Evolutionary conservation across 2,888 invertebrate species (phyloP), one percentile per base, ranked within the genome.

Genomic region (Apamea crenata): DNA sequence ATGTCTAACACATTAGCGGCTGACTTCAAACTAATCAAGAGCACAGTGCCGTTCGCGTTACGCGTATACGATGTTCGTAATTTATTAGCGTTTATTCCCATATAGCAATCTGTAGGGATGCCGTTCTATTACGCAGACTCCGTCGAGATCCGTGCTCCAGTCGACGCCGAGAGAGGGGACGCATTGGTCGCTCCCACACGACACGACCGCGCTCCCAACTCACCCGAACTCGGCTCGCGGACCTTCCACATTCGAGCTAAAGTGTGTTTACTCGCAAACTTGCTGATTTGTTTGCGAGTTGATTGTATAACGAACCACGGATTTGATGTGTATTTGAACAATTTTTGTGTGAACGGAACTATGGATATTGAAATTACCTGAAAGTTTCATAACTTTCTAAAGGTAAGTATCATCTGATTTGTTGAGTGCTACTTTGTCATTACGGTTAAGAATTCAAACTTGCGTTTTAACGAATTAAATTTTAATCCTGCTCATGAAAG

Each of bases 81-180:
- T 96, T 96, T 96, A 96, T 96, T 96, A 96, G 95, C 95, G 93
- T 95, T 96, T 96, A 97, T 96, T 96, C 96, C 95, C 95, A 95
- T 96, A 96, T 94, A 96, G 95, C 95, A 96, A 96, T 96, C 96
- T 96, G 96, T 96, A 95, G 96, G 95, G 96, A 96, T 96, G 93
- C 93, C 93, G 95, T 94, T 92, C 96, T 93, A 96, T 95, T 96
- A 97, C 97, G 97, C 97, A 97, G 97, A 96, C 97, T 96, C 97
- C 96, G 95, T 91, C 84, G 94, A 95, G 96, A 96, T 96, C 94
- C 93, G 94, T 93, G 95, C 94, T 95, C 95, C 96, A 97, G 96
- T 97, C 94, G 94, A 94, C 93, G 92, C 91, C 94, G 93, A 93
- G 95, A 94, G 93, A 91, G 94, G 92, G 94, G 90, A 93, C 93